Percentiles rank a stretch among this genome's conserved stretches.
phyloP scores from a whole-genome alignment of 2,113 vertebrate genomes.

The Aptenodytes forsteri region DNA sequence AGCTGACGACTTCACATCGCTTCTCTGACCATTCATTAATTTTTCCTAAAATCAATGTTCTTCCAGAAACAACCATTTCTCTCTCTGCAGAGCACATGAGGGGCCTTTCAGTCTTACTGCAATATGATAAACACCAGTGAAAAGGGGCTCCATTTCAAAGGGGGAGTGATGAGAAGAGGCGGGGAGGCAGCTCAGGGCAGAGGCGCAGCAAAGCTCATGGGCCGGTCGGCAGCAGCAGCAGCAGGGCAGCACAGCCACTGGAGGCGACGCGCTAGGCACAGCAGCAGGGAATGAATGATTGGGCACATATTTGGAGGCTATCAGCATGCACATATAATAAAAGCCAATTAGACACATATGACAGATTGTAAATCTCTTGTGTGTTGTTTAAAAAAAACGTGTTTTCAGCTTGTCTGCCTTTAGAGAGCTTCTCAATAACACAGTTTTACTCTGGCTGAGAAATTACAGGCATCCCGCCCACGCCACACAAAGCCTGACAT shows the following conservation, averaged over 20 bases:
- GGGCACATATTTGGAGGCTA: background rate
- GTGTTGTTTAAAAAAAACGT: background rate
- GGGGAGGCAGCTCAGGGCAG: background rate
- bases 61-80: background rate
- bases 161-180: background rate
- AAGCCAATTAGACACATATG: background rate
- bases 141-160: background rate
- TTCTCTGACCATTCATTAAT: background rate
- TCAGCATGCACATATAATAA: background rate
- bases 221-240: background rate
- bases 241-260: background rate
- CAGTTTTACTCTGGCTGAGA: background rate
- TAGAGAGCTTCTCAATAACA: background rate
- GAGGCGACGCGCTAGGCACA: background rate
- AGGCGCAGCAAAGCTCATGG: background rate
- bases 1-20: background rate
- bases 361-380: background rate
- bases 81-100: background rate
- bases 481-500: background rate
- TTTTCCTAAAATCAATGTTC: background rate
- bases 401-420: background rate
- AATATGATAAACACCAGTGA: rapidly evolving
- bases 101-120: background rate
- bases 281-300: background rate
- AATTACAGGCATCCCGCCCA: background rate